Percentiles rank a stretch among this genome's conserved stretches.
phyloP scores from a whole-genome alignment of 92 coral and sea anemone species.

The Desmophyllum pertusum region DNA sequence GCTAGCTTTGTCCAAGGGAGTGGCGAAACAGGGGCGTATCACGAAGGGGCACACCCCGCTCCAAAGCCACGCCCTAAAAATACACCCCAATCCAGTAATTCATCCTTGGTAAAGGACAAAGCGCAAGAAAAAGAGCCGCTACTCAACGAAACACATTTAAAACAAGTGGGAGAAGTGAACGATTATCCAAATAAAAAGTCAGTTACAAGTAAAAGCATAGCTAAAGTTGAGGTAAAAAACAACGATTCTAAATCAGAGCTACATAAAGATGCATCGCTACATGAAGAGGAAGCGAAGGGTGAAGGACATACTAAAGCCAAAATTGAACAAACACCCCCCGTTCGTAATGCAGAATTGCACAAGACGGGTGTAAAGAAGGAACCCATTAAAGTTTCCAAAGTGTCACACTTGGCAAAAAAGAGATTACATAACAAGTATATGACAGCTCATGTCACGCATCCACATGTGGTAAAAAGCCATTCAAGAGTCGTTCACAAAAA shows the following conservation, averaged over 20 bases:
- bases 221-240: neutral
- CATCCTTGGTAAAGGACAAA: neutral
- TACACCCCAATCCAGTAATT: neutral
- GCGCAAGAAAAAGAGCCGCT: neutral
- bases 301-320: neutral
- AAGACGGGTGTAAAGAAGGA: conserved; percentile 7
- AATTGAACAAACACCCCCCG: neutral
- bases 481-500: conserved; percentile 7
- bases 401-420: conserved; percentile 20
- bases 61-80: conserved; percentile 16
- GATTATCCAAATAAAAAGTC: neutral
- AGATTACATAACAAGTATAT: neutral
- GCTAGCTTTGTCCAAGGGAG: neutral
- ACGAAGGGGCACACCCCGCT: neutral
- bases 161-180: neutral
- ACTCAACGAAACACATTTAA: neutral
- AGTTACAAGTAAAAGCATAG: neutral
- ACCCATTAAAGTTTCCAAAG: neutral
- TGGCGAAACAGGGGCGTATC: neutral
- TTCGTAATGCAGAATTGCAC: neutral
- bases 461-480: conserved; percentile 3
- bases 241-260: neutral
- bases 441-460: conserved; percentile 14
- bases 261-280: neutral
- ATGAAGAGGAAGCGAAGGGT: neutral